phyloP scores from a whole-genome alignment of 2,797 vertebrate genomes.

The Microctenopoma lineatum region DNA sequence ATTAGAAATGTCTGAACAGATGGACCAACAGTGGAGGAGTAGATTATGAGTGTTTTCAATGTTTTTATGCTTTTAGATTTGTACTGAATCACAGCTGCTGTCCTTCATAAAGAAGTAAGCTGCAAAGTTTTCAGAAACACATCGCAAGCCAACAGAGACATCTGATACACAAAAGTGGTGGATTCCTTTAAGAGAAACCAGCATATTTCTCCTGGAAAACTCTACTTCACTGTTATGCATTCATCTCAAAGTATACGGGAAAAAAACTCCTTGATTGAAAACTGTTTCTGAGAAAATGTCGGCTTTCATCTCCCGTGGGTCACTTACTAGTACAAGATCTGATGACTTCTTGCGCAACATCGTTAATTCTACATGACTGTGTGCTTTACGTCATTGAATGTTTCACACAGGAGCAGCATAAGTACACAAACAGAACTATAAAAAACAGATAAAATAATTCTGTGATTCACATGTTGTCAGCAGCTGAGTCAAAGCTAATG shows the following conservation, averaged over 20 bases:
- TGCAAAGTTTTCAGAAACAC: background rate
- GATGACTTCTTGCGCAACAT: background rate
- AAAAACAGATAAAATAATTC: background rate
- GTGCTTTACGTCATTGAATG: background rate
- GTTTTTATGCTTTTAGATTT: background rate
- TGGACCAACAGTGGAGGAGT: constrained; percentile 27
- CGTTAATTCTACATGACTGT: constrained; percentile 6
- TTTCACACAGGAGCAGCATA: background rate
- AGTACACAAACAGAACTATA: background rate
- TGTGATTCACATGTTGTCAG: constrained; percentile 12
- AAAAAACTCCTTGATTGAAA: background rate
- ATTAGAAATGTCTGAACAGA: constrained; percentile 31
- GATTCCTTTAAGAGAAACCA: background rate
- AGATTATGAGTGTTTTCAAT: constrained; percentile 28
- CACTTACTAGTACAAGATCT: constrained; percentile 7
- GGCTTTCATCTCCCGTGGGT: constrained; percentile 16
- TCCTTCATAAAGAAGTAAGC: background rate
- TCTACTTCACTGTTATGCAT: background rate
- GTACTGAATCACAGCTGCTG: background rate
- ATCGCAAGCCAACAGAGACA: background rate
- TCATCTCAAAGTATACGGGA: constrained; percentile 2
- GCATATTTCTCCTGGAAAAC: background rate
- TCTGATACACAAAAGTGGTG: background rate
- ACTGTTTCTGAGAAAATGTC: background rate
- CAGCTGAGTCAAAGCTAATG: constrained; percentile 18